Conservation (phyloP, 2,113 vertebrate species). For the Myotis davidii region DNA sequence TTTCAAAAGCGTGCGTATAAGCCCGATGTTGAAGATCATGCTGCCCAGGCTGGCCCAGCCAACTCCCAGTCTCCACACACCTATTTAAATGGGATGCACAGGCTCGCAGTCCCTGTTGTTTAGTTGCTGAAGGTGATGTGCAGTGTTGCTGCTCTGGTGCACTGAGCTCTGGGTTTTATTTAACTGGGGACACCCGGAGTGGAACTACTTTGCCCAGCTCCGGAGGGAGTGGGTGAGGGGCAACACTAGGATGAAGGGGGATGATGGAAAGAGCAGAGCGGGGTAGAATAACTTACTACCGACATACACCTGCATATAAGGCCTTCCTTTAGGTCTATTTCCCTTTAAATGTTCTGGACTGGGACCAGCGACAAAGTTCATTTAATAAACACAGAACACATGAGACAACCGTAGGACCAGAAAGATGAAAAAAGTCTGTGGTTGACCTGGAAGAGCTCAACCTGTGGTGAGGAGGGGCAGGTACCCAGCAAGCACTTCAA, state of each 20-base stretch:
- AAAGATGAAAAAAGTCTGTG: neutral
- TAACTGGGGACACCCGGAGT: neutral
- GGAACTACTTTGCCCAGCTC: neutral
- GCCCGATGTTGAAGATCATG: neutral
- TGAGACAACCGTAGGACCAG: neutral
- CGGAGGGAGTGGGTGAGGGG: neutral
- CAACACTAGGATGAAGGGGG: neutral
- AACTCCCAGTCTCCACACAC: neutral
- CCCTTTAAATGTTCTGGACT: neutral
- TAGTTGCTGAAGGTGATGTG: neutral
- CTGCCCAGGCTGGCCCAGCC: neutral
- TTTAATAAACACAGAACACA: neutral
- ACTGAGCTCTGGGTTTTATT: neutral
- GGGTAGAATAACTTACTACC: neutral
- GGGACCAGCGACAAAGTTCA: neutral
- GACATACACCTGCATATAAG: neutral
- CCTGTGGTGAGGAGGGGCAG: neutral
- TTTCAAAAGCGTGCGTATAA: neutral
- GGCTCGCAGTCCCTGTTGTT: neutral
- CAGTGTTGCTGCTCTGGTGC: neutral
- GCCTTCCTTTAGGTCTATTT: neutral
- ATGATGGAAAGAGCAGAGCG: neutral
- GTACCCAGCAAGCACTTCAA: neutral
- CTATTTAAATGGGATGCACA: neutral
- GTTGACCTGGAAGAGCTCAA: neutral